phyloP scores from a whole-genome alignment of 2,888 invertebrate genomes.

The Adineta ricciae region DNA sequence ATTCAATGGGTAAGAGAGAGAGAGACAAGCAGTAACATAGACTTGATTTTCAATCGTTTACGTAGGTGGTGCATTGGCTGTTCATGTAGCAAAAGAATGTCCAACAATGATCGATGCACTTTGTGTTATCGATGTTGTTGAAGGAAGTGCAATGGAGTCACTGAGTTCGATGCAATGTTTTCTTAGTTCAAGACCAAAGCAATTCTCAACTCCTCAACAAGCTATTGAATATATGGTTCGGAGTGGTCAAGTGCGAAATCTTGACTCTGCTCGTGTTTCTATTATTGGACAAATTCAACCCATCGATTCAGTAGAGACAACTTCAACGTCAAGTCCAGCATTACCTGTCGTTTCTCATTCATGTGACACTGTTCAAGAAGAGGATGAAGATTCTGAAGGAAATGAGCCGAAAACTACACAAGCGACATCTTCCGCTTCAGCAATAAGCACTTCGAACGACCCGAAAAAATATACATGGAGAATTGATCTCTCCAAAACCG shows the following conservation, averaged over 20 bases:
- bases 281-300: constrained; percentile 89
- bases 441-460: not conserved
- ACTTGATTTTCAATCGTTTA: no score
- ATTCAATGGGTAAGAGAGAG: constrained; percentile 48
- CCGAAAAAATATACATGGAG: constrained; percentile 67
- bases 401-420: not conserved
- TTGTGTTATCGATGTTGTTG: constrained; percentile 93
- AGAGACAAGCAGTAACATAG: no score
- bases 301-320: constrained; percentile 42
- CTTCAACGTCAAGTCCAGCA: constrained; percentile 40
- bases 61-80: constrained; percentile 94
- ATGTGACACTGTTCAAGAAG: constrained; percentile 38
- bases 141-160: constrained; percentile 88
- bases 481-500: constrained; percentile 75
- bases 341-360: not conserved
- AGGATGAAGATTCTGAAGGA: constrained; percentile 38
- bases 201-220: constrained; percentile 73
- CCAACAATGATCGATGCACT: constrained; percentile 65
- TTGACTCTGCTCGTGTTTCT: constrained; percentile 81
- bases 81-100: constrained; percentile 61
- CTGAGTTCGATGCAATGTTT: constrained; percentile 89
- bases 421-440: not conserved
- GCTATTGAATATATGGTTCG: constrained; percentile 67
- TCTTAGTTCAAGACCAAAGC: constrained; percentile 72
- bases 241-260: constrained; percentile 56